These are phyloP conservation scores for Ochropleura leucogaster DNA, from an alignment of 2,888 invertebrate species.

Conservation along the genomic window DNA sequence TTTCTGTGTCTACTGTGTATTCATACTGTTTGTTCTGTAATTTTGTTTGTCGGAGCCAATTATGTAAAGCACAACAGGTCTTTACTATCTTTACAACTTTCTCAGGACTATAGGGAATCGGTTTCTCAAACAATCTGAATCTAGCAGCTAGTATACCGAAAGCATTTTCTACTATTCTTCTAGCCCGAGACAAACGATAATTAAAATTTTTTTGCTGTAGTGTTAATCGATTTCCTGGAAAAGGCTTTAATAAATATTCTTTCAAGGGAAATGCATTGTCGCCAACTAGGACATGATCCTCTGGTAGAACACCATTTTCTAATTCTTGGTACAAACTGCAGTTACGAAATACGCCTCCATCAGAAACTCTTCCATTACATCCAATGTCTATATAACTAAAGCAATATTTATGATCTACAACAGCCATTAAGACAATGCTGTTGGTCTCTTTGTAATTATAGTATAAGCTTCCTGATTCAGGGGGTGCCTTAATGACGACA, in stretches of 20 bases:
- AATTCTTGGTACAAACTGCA: too few species aligned
- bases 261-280: background rate
- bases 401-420: background rate
- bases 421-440: conserved; percentile 1
- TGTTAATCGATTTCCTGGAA: background rate
- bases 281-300: background rate
- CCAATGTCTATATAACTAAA: background rate
- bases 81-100: conserved; percentile 12
- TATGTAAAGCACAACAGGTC: background rate
- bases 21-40: conserved; percentile 1
- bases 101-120: conserved; percentile 7
- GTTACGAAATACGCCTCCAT: background rate
- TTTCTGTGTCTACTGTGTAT: conserved; percentile 5
- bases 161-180: background rate
- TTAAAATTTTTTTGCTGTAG: background rate
- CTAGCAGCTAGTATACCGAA: background rate
- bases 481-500: background rate
- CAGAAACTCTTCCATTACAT: background rate
- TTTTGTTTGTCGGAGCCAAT: background rate
- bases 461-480: background rate
- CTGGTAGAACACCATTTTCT: background rate
- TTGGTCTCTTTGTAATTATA: background rate
- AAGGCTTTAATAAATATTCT: background rate
- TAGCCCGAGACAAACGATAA: conserved; percentile 3
- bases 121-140: background rate